Evolutionary conservation across 2,113 vertebrate genomes (phyloP).

Genomic region (Charadrius vociferus): DNA sequence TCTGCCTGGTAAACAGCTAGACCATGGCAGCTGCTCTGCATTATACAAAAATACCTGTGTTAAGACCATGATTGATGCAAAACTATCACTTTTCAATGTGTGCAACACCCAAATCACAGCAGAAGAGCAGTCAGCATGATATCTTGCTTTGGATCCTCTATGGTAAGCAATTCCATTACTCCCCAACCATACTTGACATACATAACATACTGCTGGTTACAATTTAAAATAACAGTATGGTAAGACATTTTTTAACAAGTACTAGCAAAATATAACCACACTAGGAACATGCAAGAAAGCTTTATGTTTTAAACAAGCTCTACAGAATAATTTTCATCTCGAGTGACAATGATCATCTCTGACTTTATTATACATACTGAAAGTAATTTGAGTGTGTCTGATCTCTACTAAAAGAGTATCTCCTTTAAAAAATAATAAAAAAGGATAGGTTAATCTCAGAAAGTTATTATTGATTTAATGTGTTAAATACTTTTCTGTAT

Average conservation of each 20-base stretch:
- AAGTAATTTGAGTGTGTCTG: neutral
- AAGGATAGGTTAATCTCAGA: neutral
- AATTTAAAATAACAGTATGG: neutral
- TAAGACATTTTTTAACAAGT: neutral
- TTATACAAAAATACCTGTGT: neutral
- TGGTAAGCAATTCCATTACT: neutral
- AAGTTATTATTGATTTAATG: neutral
- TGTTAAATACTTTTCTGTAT: neutral
- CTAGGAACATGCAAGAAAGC: neutral
- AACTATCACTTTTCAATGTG: neutral
- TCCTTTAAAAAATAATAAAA: neutral
- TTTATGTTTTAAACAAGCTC: neutral
- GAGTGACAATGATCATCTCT: neutral
- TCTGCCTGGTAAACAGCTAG: neutral
- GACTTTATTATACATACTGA: neutral
- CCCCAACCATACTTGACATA: neutral
- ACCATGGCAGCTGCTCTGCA: neutral
- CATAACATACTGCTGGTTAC: neutral
- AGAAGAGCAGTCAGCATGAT: neutral
- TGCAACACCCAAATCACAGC: neutral
- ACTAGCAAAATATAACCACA: neutral
- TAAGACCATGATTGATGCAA: neutral
- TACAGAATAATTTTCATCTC: neutral
- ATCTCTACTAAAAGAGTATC: neutral
- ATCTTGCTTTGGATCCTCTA: neutral